phyloP scores from a whole-genome alignment of 2,797 vertebrate species.

The Ciconia nigra region DNA sequence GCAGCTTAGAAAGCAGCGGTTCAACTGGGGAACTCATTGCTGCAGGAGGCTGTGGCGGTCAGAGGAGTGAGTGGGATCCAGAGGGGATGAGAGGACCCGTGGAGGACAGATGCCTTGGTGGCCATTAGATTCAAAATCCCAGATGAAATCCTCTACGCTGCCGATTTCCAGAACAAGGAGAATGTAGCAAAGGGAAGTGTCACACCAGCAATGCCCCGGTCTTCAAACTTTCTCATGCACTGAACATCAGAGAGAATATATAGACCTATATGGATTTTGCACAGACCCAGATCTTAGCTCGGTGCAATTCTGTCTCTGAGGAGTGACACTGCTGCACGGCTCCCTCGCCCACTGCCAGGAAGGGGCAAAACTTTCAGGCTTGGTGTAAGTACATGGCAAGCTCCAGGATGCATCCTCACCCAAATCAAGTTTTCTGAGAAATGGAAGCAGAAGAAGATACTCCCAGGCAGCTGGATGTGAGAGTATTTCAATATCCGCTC shows the following conservation, averaged over 20 bases:
- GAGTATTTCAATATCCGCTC: constrained; percentile 36
- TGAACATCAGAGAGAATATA: neutral
- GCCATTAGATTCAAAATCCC: neutral
- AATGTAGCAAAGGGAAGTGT: neutral
- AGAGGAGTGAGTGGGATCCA: neutral
- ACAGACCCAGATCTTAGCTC: neutral
- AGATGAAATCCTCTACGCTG: neutral
- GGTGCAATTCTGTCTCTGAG: neutral
- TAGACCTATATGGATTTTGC: neutral
- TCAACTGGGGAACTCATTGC: neutral
- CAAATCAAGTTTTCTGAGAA: neutral
- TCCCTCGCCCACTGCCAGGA: neutral
- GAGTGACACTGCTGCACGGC: neutral
- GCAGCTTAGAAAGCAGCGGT: neutral
- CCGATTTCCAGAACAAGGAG: neutral
- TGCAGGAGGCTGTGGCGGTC: neutral
- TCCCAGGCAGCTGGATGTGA: constrained; percentile 11
- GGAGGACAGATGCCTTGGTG: neutral
- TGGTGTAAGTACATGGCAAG: neutral
- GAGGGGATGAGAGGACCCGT: accelerated
- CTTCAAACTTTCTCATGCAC: neutral
- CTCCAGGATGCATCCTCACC: neutral
- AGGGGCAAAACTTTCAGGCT: neutral
- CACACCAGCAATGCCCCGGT: neutral
- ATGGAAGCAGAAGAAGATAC: neutral